Evolutionary conservation across 37 sponge, comb jelly and placozoan species (phyloP), one percentile per base, ranked within the genome.

Genomic region (Cladorhizidae sp.): DNA sequence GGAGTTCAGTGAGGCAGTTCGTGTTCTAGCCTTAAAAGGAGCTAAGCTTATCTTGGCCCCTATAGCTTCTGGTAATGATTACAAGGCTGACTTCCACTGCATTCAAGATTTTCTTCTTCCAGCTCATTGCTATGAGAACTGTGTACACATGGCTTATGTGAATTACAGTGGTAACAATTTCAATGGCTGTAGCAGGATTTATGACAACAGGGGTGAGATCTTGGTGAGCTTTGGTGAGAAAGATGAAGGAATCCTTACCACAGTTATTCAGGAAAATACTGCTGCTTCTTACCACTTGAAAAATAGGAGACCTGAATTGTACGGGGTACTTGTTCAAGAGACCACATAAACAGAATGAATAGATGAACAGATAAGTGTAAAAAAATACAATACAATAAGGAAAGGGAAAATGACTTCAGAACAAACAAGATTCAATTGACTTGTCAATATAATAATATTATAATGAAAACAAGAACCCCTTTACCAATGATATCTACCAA

Each of bases 1-100:
- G 7, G 78, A 89, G 61, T 89, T 83, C 54, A 75, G 84, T 28
- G 89, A 89, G 58, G 1, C 71, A 22, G 85, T 90, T 1, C 49
- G 81, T 31, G 11, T 64, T 3, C 62, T 90, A 0, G 82, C 78
- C 3, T 57, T 81, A 20, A 75, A 32, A 57, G 85, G 81, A n/a
- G 85, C 82, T 21, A 36, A 90, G 1, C 40, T 89, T 1, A 63
- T 89, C 20, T 49, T 57, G 8, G 80, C 73, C 0, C 80, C 84
- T 1, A 84, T 80, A 36, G 89, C 89, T 18, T 31, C 43, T 37
- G 22, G 25, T 31, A n/a, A 62, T 25, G 64, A 23, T 25, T n/a
- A n/a, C n/a, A n/a, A n/a, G n/a, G 54, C 52, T 28, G 33, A 63
- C 11, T 9, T 31, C 0, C 11, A 0, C 3, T 21, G 20, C 0